Percentiles rank a stretch among this genome's conserved stretches.
These are phyloP conservation scores for Trissonchulus sp. DNA, from an alignment of 2,888 invertebrate genomes.

Conservation along the genomic window DNA sequence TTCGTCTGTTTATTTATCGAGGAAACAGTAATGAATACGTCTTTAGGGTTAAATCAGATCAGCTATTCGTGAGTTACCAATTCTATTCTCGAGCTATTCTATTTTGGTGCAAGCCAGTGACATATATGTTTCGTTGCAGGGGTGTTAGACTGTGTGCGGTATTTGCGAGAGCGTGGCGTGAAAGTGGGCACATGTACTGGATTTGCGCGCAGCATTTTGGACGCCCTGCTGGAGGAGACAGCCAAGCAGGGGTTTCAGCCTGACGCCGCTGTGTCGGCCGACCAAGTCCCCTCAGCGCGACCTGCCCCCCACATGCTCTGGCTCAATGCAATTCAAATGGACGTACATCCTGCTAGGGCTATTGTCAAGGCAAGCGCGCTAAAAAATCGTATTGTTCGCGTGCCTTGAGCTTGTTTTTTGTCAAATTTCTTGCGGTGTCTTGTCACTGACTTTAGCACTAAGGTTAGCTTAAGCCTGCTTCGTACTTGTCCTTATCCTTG, in stretches of 20 bases:
- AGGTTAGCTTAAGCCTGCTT: too few relatives aligned
- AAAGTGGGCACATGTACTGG: constrained; percentile 53
- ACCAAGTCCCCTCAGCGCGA: constrained; percentile 52
- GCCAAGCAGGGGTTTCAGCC: constrained; percentile 51
- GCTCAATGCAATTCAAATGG: constrained; percentile 52
- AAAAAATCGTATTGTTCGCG: too few relatives aligned
- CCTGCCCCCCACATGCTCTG: constrained; percentile 56
- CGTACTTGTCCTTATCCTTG: too few relatives aligned
- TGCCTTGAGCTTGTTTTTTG: too few relatives aligned
- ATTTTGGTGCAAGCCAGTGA: too few relatives aligned
- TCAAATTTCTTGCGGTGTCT: too few relatives aligned
- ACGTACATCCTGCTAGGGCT: constrained; percentile 50
- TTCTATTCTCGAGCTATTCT: too few relatives aligned
- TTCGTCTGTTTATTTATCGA: too few relatives aligned
- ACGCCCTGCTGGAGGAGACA: constrained; percentile 48
- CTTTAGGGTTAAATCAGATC: too few relatives aligned
- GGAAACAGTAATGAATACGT: too few relatives aligned
- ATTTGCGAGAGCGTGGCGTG: constrained; percentile 43
- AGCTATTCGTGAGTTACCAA: too few relatives aligned
- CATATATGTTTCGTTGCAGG: constrained; percentile 40
- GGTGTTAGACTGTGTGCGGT: constrained; percentile 43
- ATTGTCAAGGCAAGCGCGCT: constrained; percentile 48
- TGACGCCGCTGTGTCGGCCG: constrained; percentile 52
- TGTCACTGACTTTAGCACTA: too few relatives aligned
- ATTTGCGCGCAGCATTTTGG: constrained; percentile 50